Percentiles rank a stretch among this genome's conserved stretches.
Conservation (phyloP, 2,113 vertebrate genomes). For the Corythoichthys haematopterus region DNA sequence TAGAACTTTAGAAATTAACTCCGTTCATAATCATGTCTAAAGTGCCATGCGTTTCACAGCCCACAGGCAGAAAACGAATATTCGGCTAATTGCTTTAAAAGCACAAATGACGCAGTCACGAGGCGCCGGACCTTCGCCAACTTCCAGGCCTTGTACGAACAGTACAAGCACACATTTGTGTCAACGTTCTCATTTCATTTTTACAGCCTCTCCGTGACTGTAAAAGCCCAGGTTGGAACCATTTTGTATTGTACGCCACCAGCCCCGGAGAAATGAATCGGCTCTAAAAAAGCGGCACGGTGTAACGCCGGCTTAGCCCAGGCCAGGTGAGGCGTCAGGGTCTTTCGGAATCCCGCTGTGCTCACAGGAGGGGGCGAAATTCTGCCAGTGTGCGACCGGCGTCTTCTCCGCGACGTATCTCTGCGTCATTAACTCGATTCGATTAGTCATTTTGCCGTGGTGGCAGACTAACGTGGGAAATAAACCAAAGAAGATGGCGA, state of each 20-base stretch:
- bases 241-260: conserved; percentile 33
- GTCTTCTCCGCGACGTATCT: conserved; percentile 26
- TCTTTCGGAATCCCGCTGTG: conserved; percentile 45
- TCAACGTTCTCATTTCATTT: conserved; percentile 51
- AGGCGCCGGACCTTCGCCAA: conserved; percentile 25
- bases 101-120: conserved; percentile 51
- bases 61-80: conserved; percentile 29
- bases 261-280: conserved; percentile 59
- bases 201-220: conserved; percentile 38
- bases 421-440: conserved; percentile 30
- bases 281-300: conserved; percentile 53
- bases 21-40: conserved; percentile 47
- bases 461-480: conserved; percentile 36
- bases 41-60: conserved; percentile 52
- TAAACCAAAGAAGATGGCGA: conserved; percentile 25
- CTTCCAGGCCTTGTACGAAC: neutral
- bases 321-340: conserved; percentile 23
- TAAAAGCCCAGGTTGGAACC: conserved; percentile 48
- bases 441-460: conserved; percentile 47
- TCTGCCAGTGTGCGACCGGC: conserved; percentile 48
- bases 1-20: conserved; percentile 3
- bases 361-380: conserved; percentile 23
- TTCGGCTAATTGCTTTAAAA: conserved; percentile 56
- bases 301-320: conserved; percentile 15
- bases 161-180: conserved; percentile 31